These are phyloP conservation scores for Tricholaema leucomelas DNA, from an alignment of 2,113 vertebrate genomes.

Conservation along the genomic window DNA sequence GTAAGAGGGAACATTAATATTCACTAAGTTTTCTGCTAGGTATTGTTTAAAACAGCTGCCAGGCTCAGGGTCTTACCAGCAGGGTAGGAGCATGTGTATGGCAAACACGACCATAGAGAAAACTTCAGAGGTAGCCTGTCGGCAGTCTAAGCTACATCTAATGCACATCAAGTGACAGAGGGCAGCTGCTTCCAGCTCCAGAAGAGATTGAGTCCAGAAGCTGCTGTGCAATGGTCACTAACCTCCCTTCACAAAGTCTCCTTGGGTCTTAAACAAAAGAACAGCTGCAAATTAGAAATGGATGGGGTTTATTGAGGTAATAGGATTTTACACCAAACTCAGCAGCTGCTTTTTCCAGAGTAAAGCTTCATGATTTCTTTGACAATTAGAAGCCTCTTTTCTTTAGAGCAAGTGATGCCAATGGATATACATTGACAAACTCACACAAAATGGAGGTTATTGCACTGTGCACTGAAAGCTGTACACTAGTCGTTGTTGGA, in stretches of 20 bases:
- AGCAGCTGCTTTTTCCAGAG: not conserved
- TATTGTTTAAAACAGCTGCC: not conserved
- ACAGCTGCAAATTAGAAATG: not conserved
- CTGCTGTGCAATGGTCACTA: not conserved
- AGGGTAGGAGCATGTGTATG: not conserved
- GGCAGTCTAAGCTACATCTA: not conserved
- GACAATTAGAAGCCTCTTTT: not conserved
- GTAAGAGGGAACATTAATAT: not conserved
- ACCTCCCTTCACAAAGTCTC: not conserved
- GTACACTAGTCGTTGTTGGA: not conserved
- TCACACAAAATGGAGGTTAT: not conserved
- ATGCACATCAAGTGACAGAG: not conserved
- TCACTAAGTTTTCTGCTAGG: not conserved
- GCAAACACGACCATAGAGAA: accelerated
- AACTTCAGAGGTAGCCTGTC: not conserved
- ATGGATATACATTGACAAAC: not conserved
- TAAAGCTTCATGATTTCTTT: not conserved
- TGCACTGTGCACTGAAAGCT: not conserved
- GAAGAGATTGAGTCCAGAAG: accelerated
- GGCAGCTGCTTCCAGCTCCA: not conserved
- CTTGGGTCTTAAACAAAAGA: not conserved
- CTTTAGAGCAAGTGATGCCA: not conserved
- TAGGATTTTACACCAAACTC: not conserved
- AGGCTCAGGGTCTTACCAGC: not conserved
- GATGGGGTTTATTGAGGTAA: not conserved